Evolutionary conservation across 2,888 invertebrate species (phyloP), one percentile per base, ranked within the genome.

Genomic region (Apodemia zela): DNA sequence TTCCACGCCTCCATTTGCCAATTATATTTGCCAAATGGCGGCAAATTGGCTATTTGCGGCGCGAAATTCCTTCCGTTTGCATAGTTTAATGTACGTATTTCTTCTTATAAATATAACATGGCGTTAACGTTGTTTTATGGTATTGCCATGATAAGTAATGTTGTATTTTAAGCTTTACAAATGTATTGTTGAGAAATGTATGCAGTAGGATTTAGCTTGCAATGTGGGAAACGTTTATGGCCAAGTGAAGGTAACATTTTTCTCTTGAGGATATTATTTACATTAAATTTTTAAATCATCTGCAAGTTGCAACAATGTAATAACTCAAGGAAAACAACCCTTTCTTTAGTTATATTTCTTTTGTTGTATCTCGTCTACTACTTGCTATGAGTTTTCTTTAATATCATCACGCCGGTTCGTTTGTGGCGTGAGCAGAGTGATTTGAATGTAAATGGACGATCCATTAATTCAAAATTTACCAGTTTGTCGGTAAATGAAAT

Each of bases 41-140:
- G 75, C 79, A 82, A 85, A 87, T 85, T 82, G 85, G 79, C 84
- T 80, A 82, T 89, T 88, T 81, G 77, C 68, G 77, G 75, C 65
- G 73, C 68, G 73, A 83, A 47, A 86, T 85, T 81, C 72, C 84
- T 87, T 85, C 85, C 84, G 81, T 73, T 80, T 76, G 75, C 73
- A 75, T 77, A 76, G 79, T 82, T 79, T 75, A 81, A 81, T 79
- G 71, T 73, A 35, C 61, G 60, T 62, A 74, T 76, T 75, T 72
- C 68, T 65, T 67, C 15, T 25, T 29, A 57, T 29, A 47, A 47
- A 47, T 47, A 47, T 17, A 8, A 47, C 17, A 8, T 29, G 57
- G 57, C 25, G 25, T 54, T 54, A 57, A 29, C 57, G 8, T 57
- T 57, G 57, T 57, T 57, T 57, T 57, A 57, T 57, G 57, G n/a